Evolutionary conservation across 2,797 vertebrate species (phyloP).

Genomic region (Pseudochirops corinnae): DNA sequence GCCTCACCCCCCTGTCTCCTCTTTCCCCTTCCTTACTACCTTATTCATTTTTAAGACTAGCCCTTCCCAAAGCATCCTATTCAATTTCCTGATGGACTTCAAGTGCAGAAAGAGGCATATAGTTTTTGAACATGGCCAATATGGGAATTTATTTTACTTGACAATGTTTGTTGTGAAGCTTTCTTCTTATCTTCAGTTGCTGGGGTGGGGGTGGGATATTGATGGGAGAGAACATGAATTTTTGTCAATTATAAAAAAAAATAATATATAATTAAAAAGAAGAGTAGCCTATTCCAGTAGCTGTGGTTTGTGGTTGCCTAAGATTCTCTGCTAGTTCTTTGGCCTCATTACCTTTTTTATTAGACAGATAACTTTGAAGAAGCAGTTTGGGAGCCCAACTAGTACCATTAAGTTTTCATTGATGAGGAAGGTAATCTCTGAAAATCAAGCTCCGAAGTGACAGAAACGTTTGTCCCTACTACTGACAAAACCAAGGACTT

Average conservation of each 20-base stretch:
- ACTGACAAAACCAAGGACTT: conserved; percentile 55
- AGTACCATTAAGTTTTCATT: conserved; percentile 37
- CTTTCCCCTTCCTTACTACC: background rate
- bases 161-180: background rate
- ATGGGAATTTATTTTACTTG: background rate
- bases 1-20: background rate
- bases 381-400: conserved; percentile 8
- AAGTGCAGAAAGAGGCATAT: background rate
- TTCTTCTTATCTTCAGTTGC: background rate
- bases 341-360: conserved; percentile 28
- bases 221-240: background rate
- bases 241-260: background rate
- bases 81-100: background rate
- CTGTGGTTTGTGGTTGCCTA: background rate
- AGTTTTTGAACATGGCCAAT: background rate
- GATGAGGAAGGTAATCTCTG: conserved; percentile 25
- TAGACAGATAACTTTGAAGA: conserved; percentile 26
- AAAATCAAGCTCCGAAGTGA: conserved; percentile 39
- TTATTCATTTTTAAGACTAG: conserved; percentile 19
- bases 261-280: background rate
- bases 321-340: background rate
- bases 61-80: background rate
- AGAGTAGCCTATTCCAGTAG: background rate
- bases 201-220: too few relatives aligned
- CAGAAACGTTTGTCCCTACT: conserved; percentile 1